Evolutionary conservation across 2,113 vertebrate genomes (phyloP).

Genomic region (Heptranchias perlo): DNA sequence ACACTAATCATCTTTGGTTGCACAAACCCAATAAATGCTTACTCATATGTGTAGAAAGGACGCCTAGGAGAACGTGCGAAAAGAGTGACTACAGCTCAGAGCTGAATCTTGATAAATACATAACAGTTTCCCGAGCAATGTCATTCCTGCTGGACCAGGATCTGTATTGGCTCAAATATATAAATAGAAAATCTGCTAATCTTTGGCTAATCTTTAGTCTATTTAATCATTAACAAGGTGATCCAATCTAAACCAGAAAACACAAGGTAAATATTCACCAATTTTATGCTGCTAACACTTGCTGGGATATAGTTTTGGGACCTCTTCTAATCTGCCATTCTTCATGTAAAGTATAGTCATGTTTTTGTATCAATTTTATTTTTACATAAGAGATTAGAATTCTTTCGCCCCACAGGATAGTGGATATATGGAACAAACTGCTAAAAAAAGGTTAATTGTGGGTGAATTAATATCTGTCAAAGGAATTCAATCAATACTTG

Average conservation of each 20-base stretch:
- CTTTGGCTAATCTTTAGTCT: background rate
- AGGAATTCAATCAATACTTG: no score
- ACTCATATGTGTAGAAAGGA: background rate
- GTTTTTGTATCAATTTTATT: background rate
- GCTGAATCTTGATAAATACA: background rate
- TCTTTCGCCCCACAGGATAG: background rate
- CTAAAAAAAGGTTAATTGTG: background rate
- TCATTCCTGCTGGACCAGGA: background rate
- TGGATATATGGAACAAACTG: background rate
- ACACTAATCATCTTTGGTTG: background rate
- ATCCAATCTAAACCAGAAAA: background rate
- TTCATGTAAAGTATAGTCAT: background rate
- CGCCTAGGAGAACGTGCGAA: background rate
- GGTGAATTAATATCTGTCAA: background rate
- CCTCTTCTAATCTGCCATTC: background rate
- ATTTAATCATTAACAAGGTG: background rate
- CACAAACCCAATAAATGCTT: background rate
- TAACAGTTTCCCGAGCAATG: background rate
- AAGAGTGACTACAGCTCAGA: background rate
- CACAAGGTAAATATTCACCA: background rate
- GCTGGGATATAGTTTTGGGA: background rate
- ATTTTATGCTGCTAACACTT: background rate
- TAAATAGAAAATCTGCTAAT: background rate
- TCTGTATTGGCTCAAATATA: background rate
- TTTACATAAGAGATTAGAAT: background rate